Percentiles rank a stretch among this genome's conserved stretches.
Conservation (phyloP, 2,888 invertebrate species). For the Nomada fucata region DNA sequence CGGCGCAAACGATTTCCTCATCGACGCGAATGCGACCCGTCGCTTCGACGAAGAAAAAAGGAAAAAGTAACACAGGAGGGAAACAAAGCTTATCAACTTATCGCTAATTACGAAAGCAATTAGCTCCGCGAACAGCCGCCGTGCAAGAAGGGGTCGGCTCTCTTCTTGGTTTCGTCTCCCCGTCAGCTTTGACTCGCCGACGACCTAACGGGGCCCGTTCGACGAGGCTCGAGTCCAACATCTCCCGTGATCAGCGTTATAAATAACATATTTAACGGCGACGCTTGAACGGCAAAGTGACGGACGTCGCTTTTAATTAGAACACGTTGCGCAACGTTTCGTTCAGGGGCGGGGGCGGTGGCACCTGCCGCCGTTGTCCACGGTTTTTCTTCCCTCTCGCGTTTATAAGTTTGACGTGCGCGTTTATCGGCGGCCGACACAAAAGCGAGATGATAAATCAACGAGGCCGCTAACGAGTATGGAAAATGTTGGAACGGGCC, state of each 20-base stretch:
- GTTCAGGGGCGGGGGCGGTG: conserved; percentile 35
- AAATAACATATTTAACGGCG: conserved; percentile 50
- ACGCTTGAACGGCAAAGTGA: conserved; percentile 25
- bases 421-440: conserved; percentile 23
- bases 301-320: conserved; percentile 59
- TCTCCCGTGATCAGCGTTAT: conserved; percentile 39
- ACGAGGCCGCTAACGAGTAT: conserved; percentile 45
- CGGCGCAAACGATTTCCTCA: background rate
- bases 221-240: conserved; percentile 20
- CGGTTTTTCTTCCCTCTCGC: conserved; percentile 11
- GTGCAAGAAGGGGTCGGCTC: background rate
- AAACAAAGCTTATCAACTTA: background rate
- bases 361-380: background rate
- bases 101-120: conserved; percentile 6
- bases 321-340: conserved; percentile 55
- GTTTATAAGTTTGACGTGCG: background rate
- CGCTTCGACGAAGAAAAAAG: rapidly evolving
- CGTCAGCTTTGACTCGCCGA: conserved; percentile 4
- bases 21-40: too few species aligned
- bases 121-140: background rate
- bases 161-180: background rate
- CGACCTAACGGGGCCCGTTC: conserved; percentile 17
- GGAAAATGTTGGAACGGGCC: conserved; percentile 57
- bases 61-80: background rate
- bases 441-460: conserved; percentile 36